Base-by-base conservation (phyloP, 2,797 vertebrate species). In the Neosilurus hyrtlii region DNA sequence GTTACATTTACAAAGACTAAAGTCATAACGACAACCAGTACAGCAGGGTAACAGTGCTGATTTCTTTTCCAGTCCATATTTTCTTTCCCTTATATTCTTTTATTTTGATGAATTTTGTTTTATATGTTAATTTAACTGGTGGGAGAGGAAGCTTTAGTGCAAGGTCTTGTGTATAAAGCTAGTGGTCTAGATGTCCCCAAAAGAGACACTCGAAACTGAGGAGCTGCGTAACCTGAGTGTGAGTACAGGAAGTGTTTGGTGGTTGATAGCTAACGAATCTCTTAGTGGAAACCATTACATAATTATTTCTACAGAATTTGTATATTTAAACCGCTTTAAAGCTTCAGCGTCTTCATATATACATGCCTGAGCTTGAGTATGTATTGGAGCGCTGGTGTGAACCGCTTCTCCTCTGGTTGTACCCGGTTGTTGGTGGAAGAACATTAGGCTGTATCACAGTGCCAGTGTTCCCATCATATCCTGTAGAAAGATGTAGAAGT, bases 341-440 rank as follows among this genome's bases (percentile, higher is more conserved):
- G 11, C 8, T 51, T 70, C 3, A 20, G 10, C 1, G 49, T 63
- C 22, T 51, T 92, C 83, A 95, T 67, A 94, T 94, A 79, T 91
- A 92, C 1, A 94, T 37, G 57, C 90, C 91, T 52, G 76, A 79
- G 26, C 76, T 54, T 54, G 76, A 79, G 61, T 79, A 37, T 65
- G 61, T 22, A 30, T 24, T 65, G 16, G 37, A 51, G n/a, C 3
- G 14, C 83, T 86, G 78, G 83, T 89, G n/a, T 82, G 63, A 65
- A 52, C 43, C 49, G 1, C 15, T 12, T 12, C 12, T 8, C 24
- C 10, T 52, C 22, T n/a, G 8, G 16, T n/a, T 65, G 24, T 78
- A 16, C 35, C 54, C 8, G 0, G 18, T 16, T 56, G 37, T 24
- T 0, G 43, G 11, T 62, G 12, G 57, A 62, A 62, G 6, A 24